Base-by-base conservation (phyloP, 2,797 vertebrate species). In the Champsocephalus esox region DNA sequence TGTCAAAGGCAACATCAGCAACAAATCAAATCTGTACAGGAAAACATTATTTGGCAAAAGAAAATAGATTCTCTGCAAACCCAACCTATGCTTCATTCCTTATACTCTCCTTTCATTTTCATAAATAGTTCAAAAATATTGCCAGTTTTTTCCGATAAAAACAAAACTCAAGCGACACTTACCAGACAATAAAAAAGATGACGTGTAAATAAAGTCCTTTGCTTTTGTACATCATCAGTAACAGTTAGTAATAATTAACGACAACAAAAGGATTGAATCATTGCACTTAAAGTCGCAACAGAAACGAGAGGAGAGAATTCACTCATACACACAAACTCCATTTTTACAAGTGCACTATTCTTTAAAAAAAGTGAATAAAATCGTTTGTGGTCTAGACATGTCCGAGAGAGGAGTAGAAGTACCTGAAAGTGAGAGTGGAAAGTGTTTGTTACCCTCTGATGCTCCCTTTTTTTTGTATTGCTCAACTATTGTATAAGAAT, bases 361-460 rank as follows among this genome's bases (percentile, higher is more conserved):
- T 73, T 56, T 61, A 56, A 76, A 82, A 94, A 90, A 90, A 87
- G 77, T 80, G 86, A 84, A 55, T 62, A 80, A 84, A 85, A 73
- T 79, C 60, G 38, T 38, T 80, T 59, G 64, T 70, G 78, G 64
- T 62, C 66, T 16, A 54, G 76, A 80, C 68, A 1, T 54, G 50
- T 84, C 62, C 46, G 56, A 83, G 79, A 83, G 66, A 79, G 64
- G 75, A 87, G 78, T 71, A 82, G 85, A 81, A 83, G 89, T 94
- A 95, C 94, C 94, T 95, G 93, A 95, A 93, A 87, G 90, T 92
- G 89, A 92, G 82, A 93, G 86, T 91, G 89, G 74, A 84, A 85
- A 82, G 70, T 81, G 84, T 87, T 77, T 4, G 1, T 45, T 77
- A 77, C 74, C 72, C 82, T 86, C 85, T 67, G 78, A 70, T 46